Base-by-base conservation (phyloP, 2,797 vertebrate species). In the Brotula barbata region DNA sequence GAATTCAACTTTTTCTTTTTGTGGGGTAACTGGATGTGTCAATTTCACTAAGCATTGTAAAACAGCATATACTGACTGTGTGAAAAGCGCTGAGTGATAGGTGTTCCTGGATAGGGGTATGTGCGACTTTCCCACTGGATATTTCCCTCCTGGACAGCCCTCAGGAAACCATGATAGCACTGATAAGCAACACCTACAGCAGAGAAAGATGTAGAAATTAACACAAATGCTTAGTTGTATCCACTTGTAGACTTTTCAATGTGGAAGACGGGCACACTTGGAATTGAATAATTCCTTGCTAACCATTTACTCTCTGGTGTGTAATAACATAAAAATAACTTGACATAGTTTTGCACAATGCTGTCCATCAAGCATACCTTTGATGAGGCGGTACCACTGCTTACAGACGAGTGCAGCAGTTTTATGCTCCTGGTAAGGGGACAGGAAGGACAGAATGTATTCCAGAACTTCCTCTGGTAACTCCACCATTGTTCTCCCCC, bases 91-190 rank as follows among this genome's bases (percentile, higher is more conserved):
- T 99, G 97, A 1, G 97, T 98, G 79, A 99, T 99, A 1, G 97
- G 97, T n/a, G 97, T 99, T 79, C 97, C 97, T 0, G 97, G 97
- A 75, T 99, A 99, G n/a, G 97, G 97, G 60, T 98, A 99, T 1
- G 95, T 99, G 36, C 97, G 94, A 83, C 97, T 99, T 88, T 99
- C 97, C 97, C 97, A 99, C 81, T 99, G 97, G 64, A 99, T 98
- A 64, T 96, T 96, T 70, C 97, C 97, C 62, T 98, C 97, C 81
- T 98, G 96, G 71, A 99, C 90, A 0, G 97, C 96, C 85, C 95
- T 95, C 89, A 99, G 93, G 74, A 99, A 99, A 70, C 97, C 97
- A 3, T 98, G 95, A 60, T 97, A 99, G 85, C 97, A 99, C 89
- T 99, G 97, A 82, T 98, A 92, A 66, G 97, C 97, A 60, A 99